These are phyloP conservation scores for Drosophila kepulauana DNA, from an alignment of 1,140 invertebrate genomes.

Conservation along the genomic window DNA sequence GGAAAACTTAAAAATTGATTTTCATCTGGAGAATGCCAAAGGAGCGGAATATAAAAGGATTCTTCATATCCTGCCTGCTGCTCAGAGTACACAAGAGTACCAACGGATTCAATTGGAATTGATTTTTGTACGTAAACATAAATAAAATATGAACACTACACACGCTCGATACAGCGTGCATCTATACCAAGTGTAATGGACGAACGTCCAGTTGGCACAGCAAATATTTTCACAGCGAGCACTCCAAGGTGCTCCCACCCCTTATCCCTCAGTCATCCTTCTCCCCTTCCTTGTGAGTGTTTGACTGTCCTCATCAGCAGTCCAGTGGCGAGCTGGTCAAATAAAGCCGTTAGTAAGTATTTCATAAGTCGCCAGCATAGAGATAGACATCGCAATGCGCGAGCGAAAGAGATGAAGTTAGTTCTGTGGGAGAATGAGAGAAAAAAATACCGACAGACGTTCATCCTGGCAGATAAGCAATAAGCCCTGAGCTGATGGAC, in stretches of 20 bases:
- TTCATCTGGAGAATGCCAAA: constrained; percentile 64
- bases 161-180: constrained; percentile 24
- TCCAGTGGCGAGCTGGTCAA: constrained; percentile 72
- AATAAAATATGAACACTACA: constrained; percentile 78
- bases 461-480: constrained; percentile 66
- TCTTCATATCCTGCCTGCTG: constrained; percentile 56
- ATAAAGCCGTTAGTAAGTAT: constrained; percentile 82
- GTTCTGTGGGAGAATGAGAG: constrained; percentile 35
- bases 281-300: constrained; percentile 1
- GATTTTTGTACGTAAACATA: constrained; percentile 80
- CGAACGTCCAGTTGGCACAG: constrained; percentile 42
- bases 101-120: constrained; percentile 69
- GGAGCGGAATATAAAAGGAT: constrained; percentile 69
- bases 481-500: constrained; percentile 77
- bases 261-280: neutral
- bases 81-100: neutral
- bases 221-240: constrained; percentile 70
- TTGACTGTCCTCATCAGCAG: constrained; percentile 66
- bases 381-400: constrained; percentile 30
- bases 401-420: neutral
- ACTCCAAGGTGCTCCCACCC: constrained; percentile 34
- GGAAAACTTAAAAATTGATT: constrained; percentile 80
- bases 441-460: constrained; percentile 8
- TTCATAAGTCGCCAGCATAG: constrained; percentile 69
- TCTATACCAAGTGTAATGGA: constrained; percentile 2